phyloP scores from a whole-genome alignment of 2,797 vertebrate species.

The Rhynchotus rufescens region DNA sequence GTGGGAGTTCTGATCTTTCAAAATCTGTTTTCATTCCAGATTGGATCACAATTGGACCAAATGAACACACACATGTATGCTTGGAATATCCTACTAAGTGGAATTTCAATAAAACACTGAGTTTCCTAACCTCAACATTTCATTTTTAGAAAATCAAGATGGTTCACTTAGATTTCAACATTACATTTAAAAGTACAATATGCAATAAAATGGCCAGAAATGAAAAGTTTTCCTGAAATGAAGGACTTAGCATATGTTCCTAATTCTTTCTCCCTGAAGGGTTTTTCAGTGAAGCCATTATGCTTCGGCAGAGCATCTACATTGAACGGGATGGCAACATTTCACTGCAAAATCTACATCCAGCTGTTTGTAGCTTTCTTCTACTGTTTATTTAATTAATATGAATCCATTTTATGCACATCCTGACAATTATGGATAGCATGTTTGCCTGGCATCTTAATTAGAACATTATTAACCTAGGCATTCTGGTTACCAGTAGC shows the following conservation, averaged over 20 bases:
- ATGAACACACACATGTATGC: not conserved
- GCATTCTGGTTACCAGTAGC: not conserved
- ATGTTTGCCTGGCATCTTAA: not conserved
- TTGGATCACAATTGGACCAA: not conserved
- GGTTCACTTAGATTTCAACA: not conserved
- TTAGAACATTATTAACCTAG: slow-evolving; percentile 7
- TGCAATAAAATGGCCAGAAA: not conserved
- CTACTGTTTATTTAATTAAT: not conserved
- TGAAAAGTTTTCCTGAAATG: not conserved
- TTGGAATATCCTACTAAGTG: not conserved
- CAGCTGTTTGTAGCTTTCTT: slow-evolving; percentile 5
- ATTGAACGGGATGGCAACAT: not conserved
- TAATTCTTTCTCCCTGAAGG: fast-evolving
- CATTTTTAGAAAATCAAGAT: not conserved
- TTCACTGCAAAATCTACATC: not conserved
- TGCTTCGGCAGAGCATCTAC: not conserved
- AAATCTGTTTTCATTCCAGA: not conserved
- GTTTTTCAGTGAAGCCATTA: slow-evolving; percentile 1
- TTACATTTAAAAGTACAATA: not conserved
- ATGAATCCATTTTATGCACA: not conserved
- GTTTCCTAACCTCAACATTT: not conserved
- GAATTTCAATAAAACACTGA: not conserved
- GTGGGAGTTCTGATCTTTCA: not conserved
- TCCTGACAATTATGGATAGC: not conserved
- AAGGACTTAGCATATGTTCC: not conserved